These are phyloP conservation scores for Hucho hucho DNA, from an alignment of 2,113 vertebrate genomes.

Conservation along the genomic window DNA sequence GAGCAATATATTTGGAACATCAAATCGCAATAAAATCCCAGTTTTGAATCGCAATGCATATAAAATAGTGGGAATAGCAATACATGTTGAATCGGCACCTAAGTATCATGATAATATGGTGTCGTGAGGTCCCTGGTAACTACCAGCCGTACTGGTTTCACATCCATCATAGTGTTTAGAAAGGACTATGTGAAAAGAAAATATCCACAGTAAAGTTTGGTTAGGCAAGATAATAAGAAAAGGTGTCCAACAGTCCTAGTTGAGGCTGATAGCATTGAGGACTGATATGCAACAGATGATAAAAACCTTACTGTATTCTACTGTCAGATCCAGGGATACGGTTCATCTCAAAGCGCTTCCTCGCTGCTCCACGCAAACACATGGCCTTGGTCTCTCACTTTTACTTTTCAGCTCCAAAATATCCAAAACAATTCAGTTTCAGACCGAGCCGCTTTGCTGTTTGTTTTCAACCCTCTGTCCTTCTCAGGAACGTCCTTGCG, in stretches of 20 bases:
- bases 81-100: no score
- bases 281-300: conserved; percentile 1
- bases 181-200: no score
- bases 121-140: no score
- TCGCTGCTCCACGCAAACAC: conserved; percentile 42
- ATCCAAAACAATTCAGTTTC: background rate
- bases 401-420: background rate
- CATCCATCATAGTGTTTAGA: no score
- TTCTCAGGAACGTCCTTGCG: conserved; percentile 2
- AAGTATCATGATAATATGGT: no score
- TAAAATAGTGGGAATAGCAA: no score
- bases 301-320: conserved; percentile 37
- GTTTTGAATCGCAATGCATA: no score
- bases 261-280: background rate
- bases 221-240: background rate
- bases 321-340: conserved; percentile 20
- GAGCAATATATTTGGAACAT: no score
- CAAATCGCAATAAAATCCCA: no score
- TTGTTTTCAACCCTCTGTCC: conserved; percentile 27
- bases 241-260: background rate
- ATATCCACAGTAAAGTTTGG: background rate
- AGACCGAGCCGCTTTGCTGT: conserved; percentile 7
- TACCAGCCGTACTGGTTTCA: no score
- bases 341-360: conserved; percentile 43
- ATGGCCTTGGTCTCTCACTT: background rate